phyloP scores from a whole-genome alignment of 2,888 invertebrate genomes.

The Plusia festucae region DNA sequence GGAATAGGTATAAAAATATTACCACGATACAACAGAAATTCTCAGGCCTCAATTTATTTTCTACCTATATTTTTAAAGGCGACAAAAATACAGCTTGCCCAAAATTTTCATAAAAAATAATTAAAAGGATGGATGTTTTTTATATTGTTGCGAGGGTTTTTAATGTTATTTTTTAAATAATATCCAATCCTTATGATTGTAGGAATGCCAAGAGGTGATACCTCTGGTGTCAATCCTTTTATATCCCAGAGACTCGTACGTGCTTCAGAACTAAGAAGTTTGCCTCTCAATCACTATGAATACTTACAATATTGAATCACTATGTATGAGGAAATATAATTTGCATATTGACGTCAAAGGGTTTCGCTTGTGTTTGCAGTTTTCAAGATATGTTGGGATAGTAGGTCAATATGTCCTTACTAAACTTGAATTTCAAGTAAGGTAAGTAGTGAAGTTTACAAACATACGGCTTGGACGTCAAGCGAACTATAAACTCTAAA shows the following conservation, averaged over 20 bases:
- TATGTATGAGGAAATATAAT: slow-evolving; percentile 28
- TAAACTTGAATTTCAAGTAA: neutral
- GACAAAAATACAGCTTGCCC: neutral
- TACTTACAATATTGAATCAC: neutral
- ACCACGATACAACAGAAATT: neutral
- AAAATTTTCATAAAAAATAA: neutral
- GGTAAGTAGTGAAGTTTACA: too few species aligned
- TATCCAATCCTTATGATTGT: neutral
- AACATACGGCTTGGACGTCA: too few species aligned
- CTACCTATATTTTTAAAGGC: neutral
- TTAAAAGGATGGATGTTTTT: neutral
- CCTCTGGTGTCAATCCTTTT: slow-evolving; percentile 22
- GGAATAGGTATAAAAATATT: neutral
- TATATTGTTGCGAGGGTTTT: too few species aligned
- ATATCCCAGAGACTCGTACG: slow-evolving; percentile 14
- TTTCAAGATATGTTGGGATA: slow-evolving; percentile 2
- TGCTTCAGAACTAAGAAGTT: slow-evolving; percentile 24
- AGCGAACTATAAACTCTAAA: too few species aligned
- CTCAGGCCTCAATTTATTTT: neutral
- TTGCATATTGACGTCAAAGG: slow-evolving; percentile 27
- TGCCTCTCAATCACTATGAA: neutral
- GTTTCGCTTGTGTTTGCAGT: slow-evolving; percentile 5
- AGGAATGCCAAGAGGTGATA: slow-evolving; percentile 5
- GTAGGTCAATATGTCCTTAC: neutral
- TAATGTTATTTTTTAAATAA: neutral